Conservation (phyloP, 2,797 vertebrate species). For the Melanotaenia boesemani region DNA sequence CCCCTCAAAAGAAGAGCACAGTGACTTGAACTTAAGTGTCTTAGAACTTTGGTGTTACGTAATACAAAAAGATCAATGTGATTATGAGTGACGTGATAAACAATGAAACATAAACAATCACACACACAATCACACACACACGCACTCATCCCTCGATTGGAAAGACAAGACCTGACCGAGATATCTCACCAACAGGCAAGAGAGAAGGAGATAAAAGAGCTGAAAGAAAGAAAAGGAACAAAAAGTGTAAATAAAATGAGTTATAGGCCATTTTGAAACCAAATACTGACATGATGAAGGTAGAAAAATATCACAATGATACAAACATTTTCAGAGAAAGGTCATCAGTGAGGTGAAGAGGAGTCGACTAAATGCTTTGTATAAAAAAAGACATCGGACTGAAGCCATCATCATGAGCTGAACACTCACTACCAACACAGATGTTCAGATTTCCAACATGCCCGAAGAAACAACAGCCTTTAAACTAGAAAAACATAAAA, state of each 20-base stretch:
- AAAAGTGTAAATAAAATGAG: conserved; percentile 51
- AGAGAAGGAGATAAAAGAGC: conserved; percentile 31
- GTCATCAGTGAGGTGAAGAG: conserved; percentile 61
- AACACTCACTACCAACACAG: conserved; percentile 48
- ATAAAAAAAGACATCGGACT: conserved; percentile 74
- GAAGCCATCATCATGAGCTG: conserved; percentile 54
- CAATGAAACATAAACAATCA: conserved; percentile 31
- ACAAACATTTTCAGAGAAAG: conserved; percentile 71
- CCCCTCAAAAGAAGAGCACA: conserved; percentile 18
- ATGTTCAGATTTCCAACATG: conserved; percentile 17
- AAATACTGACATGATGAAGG: conserved; percentile 81
- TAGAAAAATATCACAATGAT: conserved; percentile 82
- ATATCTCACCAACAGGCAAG: conserved; percentile 55
- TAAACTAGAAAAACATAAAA: not conserved
- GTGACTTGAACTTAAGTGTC: conserved; percentile 69
- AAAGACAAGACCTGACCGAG: conserved; percentile 70
- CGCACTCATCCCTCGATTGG: conserved; percentile 35
- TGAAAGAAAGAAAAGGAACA: conserved; percentile 25
- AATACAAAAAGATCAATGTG: conserved; percentile 58
- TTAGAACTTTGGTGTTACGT: conserved; percentile 75
- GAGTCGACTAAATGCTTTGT: conserved; percentile 56
- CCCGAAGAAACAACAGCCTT: conserved; percentile 57
- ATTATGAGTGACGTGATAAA: conserved; percentile 61
- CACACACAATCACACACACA: not conserved
- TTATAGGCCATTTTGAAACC: conserved; percentile 66